A percentile compares a stretch with the other conserved stretches of the same genome.
Evolutionary conservation across 2,888 invertebrate genomes (phyloP).

Genomic region (Apotomis betuletana): DNA sequence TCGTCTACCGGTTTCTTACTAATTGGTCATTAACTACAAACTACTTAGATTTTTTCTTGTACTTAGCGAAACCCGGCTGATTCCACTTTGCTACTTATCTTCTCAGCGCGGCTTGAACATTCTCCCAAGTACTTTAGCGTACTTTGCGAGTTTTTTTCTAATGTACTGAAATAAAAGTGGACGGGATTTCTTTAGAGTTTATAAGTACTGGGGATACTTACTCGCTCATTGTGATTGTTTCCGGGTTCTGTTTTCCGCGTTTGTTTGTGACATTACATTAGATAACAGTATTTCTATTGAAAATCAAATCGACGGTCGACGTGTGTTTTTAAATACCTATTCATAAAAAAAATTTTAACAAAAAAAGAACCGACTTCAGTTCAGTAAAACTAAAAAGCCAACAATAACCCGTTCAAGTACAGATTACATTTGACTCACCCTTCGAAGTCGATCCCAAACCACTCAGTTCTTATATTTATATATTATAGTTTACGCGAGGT

Average conservation of each 20-base stretch:
- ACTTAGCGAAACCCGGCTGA: constrained; percentile 24
- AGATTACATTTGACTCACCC: too few species aligned
- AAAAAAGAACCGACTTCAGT: too few species aligned
- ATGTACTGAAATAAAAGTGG: constrained; percentile 25
- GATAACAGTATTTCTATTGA: too few species aligned
- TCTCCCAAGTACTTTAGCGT: constrained; percentile 35
- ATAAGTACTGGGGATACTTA: background rate
- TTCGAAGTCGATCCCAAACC: too few species aligned
- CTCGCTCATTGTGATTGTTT: background rate
- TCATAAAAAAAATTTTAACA: too few species aligned
- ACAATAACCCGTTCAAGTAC: too few species aligned
- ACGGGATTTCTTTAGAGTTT: constrained; percentile 15
- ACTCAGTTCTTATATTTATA: too few species aligned
- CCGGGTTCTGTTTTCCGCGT: background rate
- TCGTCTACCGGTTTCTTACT: constrained; percentile 16
- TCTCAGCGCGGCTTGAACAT: constrained; percentile 33
- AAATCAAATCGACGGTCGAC: too few species aligned
- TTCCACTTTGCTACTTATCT: constrained; percentile 42
- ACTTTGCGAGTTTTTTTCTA: constrained; percentile 35
- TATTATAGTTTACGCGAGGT: too few species aligned
- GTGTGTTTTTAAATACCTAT: too few species aligned
- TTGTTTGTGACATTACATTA: background rate
- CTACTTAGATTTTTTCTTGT: constrained; percentile 39
- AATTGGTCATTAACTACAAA: constrained; percentile 36
- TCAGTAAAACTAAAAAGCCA: too few species aligned